Conservation (phyloP, 2,797 vertebrate species). For the Pangasius larnaudii region DNA sequence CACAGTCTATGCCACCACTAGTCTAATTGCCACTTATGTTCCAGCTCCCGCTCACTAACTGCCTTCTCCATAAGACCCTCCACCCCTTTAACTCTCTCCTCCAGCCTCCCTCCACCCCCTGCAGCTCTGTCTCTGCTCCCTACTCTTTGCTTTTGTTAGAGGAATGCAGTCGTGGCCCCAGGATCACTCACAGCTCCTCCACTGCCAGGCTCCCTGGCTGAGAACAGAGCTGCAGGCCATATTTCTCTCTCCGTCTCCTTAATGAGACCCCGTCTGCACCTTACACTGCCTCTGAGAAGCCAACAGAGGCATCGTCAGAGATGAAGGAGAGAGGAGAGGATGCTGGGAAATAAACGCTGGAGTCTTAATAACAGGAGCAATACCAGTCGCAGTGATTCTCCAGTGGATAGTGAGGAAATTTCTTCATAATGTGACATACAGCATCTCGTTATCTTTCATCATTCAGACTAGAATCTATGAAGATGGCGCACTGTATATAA, state of each 20-base stretch:
- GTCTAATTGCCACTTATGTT: conserved; percentile 34
- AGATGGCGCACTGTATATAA: not conserved
- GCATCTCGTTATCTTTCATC: conserved; percentile 29
- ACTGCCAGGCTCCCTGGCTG: conserved; percentile 66
- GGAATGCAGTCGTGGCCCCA: conserved; percentile 67
- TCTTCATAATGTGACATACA: conserved; percentile 9
- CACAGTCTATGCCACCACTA: conserved; percentile 27
- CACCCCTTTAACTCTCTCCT: conserved; percentile 11
- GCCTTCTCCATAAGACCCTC: conserved; percentile 28
- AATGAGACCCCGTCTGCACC: conserved; percentile 58
- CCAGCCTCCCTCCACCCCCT: conserved; percentile 28
- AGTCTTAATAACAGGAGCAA: conserved; percentile 28
- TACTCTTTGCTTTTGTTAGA: conserved; percentile 37
- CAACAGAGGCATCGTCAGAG: conserved; percentile 41
- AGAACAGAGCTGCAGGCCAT: conserved; percentile 58
- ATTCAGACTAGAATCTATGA: not conserved
- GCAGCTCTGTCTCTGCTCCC: conserved; percentile 1
- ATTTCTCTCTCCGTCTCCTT: conserved; percentile 55
- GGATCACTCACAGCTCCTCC: conserved; percentile 72
- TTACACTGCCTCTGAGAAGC: conserved; percentile 42
- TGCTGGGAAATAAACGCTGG: conserved; percentile 26
- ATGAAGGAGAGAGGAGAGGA: conserved; percentile 40
- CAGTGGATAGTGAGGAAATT: conserved; percentile 8
- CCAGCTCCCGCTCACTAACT: conserved; percentile 13
- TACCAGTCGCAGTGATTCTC: conserved; percentile 29